These are phyloP conservation scores for Piscicola geometra DNA, from an alignment of 2,888 invertebrate species.

Conservation along the genomic window DNA sequence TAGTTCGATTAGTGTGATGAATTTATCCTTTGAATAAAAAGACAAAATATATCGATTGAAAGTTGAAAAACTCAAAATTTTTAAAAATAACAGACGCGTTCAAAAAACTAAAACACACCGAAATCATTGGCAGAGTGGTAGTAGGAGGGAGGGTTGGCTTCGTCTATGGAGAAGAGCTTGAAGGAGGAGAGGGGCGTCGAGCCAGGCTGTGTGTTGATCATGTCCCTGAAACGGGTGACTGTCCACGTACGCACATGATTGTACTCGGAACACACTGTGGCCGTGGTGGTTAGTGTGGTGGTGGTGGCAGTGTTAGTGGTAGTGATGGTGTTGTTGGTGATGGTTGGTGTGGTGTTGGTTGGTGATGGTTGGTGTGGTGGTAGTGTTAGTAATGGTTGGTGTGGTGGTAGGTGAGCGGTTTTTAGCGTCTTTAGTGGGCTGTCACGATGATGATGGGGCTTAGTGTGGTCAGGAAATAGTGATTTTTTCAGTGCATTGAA, in stretches of 20 bases:
- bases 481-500: background rate
- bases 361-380: background rate
- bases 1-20: too few species aligned
- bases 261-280: slow-evolving; percentile 80
- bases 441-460: too few species aligned
- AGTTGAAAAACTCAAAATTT: background rate
- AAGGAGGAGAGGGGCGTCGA: slow-evolving; percentile 94
- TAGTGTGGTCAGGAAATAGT: background rate
- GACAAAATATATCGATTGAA: too few species aligned
- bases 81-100: background rate
- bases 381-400: background rate
- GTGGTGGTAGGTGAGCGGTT: background rate
- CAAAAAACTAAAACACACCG: slow-evolving; percentile 56
- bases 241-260: slow-evolving; percentile 97
- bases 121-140: slow-evolving; percentile 64
- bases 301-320: too few species aligned
- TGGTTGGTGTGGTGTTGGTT: background rate
- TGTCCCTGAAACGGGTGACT: slow-evolving; percentile 90
- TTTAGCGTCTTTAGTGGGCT: too few species aligned
- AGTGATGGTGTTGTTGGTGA: too few species aligned
- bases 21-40: too few species aligned
- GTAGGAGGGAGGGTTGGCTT: slow-evolving; percentile 57
- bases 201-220: slow-evolving; percentile 98
- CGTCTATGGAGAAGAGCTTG: slow-evolving; percentile 81
- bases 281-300: too few species aligned